Evolutionary conservation across 2,888 invertebrate species (phyloP), one percentile per base, ranked within the genome.

Genomic region (Dolomedes plantarius): DNA sequence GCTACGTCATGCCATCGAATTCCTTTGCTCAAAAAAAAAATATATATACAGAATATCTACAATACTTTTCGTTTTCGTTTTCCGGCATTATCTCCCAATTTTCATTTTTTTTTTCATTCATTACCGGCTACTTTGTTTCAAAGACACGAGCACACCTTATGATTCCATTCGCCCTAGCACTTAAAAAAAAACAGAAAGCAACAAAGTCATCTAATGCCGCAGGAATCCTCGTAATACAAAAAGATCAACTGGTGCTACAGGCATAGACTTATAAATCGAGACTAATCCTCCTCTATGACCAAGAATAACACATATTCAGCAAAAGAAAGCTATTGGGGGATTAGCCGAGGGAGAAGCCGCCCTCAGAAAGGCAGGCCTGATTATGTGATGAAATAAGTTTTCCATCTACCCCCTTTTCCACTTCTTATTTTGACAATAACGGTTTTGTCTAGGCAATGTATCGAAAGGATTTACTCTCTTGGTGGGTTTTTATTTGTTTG

Each of bases 221-320:
- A 23, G 1, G 1, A 46, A 23, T 56, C 56, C 16, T 16, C 23
- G 23, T 56, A 56, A 56, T 56, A 72, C 31, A 62, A 65, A 65
- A 31, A 65, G 65, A 32, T 72, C 72, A 72, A 80, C 72, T 72
- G 72, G 79, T 73, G 79, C 79, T 39, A 32, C 64, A 62, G 28
- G 41, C 32, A 71, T 46, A 29, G 62, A 39, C 64, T 36, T 71
- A 62, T 71, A 78, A 71, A 78, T 78, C 71, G 71, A 71, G 71
- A 64, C 62, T 64, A 75, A 75, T 75, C 64, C 75, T 29, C 28
- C 27, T 69, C 32, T 50, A 31, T 50, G 27, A 32, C 16, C 77
- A 27, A 76, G 31, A 76, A 76, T 69, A 77, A 69, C 69, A 68
- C 50, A 31, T 64, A 39, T 62, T 56, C 56, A 56, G 71, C 64